Base-by-base conservation (phyloP, 2,113 vertebrate species). In the Crocuta crocuta region DNA sequence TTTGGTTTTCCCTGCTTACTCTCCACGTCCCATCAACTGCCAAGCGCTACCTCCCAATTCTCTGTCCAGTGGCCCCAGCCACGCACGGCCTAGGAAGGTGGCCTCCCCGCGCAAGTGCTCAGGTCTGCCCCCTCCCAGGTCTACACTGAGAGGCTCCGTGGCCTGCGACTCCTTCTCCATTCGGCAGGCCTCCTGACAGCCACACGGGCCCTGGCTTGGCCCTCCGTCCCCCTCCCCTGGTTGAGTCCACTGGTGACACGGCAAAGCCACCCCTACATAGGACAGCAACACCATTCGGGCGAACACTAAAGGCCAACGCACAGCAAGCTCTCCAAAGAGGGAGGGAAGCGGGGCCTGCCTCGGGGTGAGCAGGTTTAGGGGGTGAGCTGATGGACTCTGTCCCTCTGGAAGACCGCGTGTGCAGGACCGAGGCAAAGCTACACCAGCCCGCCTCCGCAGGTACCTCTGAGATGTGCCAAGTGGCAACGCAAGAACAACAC, bases 121-220 rank as follows among this genome's bases (percentile, higher is more conserved):
- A 39, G 70, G 65, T 43, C 61, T 0, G 12, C 8, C 33, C 33
- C 76, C 6, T 4, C 35, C 55, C 2, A 0, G 0, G 6, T 26
- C 10, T 23, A 4, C 24, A 6, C 10, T 0, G 7, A 2, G 1
- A n/a, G 28, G 61, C 16, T 33, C 65, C 73, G 8, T 0, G 10
- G 58, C 65, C 39, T 4, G 5, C 2, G 10, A 45, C 13, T 53
- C n/a, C 33, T 87, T 1, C 2, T 53, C 63, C 33, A 7, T 6
- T n/a, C 10, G 35, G 79, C 16, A 3, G 58, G 33, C 53, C n/a
- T 21, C 89, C 68, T 0, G 2, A 17, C 4, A 1, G 71, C 80
- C 66, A 71, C 13, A 33, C 5, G 0, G 0, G 0, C 73, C 33
- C 78, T 4, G 8, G 12, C 89, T 24, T 4, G 0, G 26, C 53